Conservation (phyloP, 2,888 invertebrate genomes). For the Octodonta nipae region DNA sequence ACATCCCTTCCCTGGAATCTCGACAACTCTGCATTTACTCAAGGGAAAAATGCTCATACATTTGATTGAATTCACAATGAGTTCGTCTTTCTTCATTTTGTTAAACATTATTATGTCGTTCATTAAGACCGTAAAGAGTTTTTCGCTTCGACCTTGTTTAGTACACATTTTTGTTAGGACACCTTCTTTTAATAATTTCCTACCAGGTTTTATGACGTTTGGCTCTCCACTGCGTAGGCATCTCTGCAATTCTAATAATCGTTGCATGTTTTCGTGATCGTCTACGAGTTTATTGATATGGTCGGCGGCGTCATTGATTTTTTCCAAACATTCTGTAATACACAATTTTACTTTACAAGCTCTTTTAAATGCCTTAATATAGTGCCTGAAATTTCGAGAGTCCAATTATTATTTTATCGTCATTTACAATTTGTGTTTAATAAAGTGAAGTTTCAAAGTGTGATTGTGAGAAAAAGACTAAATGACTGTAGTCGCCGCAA, state of each 20-base stretch:
- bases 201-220: slow-evolving; percentile 52
- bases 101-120: slow-evolving; percentile 63
- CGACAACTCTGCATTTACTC: slow-evolving; percentile 51
- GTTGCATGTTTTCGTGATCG: slow-evolving; percentile 58
- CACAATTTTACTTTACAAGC: too few species aligned
- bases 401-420: too few species aligned
- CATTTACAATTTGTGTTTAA: too few species aligned
- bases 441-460: too few species aligned
- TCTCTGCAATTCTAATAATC: slow-evolving; percentile 53
- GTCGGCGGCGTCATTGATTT: slow-evolving; percentile 52
- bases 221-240: slow-evolving; percentile 47
- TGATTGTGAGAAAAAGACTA: too few species aligned
- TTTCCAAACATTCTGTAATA: slow-evolving; percentile 47
- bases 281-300: slow-evolving; percentile 62
- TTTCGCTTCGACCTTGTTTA: slow-evolving; percentile 33
- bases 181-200: slow-evolving; percentile 57
- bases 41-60: slow-evolving; percentile 57
- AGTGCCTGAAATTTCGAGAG: too few species aligned
- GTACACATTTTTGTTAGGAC: slow-evolving; percentile 33
- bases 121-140: slow-evolving; percentile 55
- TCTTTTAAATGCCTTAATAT: too few species aligned
- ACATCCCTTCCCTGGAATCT: slow-evolving; percentile 44
- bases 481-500: too few species aligned
- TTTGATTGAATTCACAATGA: slow-evolving; percentile 45
- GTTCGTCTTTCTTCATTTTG: slow-evolving; percentile 46